These are phyloP conservation scores for Rhinoptilus africanus DNA, from an alignment of 2,113 vertebrate genomes.

Conservation along the genomic window DNA sequence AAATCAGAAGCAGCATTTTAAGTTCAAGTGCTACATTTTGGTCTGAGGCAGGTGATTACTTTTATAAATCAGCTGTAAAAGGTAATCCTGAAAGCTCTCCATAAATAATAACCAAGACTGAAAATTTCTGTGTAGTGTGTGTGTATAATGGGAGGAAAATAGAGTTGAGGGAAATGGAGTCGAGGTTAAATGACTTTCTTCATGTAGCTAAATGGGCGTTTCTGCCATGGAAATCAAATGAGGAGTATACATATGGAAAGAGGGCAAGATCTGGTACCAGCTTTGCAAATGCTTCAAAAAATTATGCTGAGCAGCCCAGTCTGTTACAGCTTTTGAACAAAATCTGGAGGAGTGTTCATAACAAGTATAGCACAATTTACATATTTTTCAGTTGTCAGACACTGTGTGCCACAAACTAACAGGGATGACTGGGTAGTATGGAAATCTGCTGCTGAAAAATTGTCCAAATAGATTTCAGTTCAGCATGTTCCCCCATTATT, in stretches of 20 bases:
- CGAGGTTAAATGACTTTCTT: conserved; percentile 50
- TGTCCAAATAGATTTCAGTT: conserved; percentile 43
- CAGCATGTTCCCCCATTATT: conserved; percentile 18
- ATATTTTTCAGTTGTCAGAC: conserved; percentile 67
- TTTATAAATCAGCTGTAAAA: conserved; percentile 62
- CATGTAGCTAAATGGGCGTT: conserved; percentile 37
- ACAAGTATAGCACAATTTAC: conserved; percentile 61
- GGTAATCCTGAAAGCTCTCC: conserved; percentile 52
- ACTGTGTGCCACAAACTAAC: not conserved
- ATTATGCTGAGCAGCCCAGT: conserved; percentile 55
- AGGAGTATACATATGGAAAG: conserved; percentile 49
- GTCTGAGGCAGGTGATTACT: conserved; percentile 54
- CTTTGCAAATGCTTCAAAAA: conserved; percentile 56
- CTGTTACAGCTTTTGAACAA: conserved; percentile 60
- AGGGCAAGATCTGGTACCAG: conserved; percentile 44
- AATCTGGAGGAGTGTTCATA: conserved; percentile 61
- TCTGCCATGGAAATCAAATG: conserved; percentile 30
- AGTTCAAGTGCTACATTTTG: conserved; percentile 38
- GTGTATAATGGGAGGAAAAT: conserved; percentile 50
- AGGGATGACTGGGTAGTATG: conserved; percentile 33
- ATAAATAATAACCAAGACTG: conserved; percentile 57
- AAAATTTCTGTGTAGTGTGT: conserved; percentile 38
- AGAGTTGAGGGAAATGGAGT: conserved; percentile 37
- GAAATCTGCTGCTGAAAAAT: conserved; percentile 49
- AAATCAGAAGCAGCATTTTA: conserved; percentile 43